Percentiles rank a stretch among this genome's conserved stretches.
Evolutionary conservation across 2,113 vertebrate species (phyloP).

Genomic region (Fulica atra): DNA sequence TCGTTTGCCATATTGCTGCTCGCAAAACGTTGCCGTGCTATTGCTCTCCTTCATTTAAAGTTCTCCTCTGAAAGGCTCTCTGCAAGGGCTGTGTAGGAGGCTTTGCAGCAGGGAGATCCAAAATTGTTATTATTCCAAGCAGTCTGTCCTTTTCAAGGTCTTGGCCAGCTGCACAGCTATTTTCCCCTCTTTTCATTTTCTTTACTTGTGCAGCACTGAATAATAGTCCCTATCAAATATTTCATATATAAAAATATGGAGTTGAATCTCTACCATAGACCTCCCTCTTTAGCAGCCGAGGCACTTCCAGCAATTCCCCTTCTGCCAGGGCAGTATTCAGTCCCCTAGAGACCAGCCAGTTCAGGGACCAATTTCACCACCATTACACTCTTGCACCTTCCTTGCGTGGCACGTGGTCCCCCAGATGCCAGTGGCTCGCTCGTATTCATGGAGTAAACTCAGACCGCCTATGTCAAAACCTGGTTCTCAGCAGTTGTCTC

Average conservation of each 20-base stretch:
- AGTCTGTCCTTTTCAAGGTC: conserved; percentile 33
- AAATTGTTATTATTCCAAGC: conserved; percentile 15
- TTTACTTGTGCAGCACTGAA: background rate
- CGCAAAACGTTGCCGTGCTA: conserved; percentile 2
- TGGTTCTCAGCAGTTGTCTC: background rate
- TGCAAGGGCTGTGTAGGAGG: conserved; percentile 48
- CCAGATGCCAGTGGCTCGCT: background rate
- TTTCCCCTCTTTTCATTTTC: conserved; percentile 12
- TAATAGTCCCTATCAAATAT: background rate
- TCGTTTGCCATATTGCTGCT: conserved; percentile 50
- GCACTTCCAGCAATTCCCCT: background rate
- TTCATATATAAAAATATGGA: background rate
- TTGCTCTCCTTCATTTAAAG: conserved; percentile 37
- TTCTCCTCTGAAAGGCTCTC: conserved; percentile 34
- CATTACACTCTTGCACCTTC: background rate
- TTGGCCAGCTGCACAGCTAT: conserved; percentile 24
- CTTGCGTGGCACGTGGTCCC: background rate
- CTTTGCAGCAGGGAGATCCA: conserved; percentile 36
- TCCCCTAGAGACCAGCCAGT: background rate
- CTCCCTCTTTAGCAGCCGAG: background rate
- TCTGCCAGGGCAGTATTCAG: background rate
- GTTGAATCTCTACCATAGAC: background rate
- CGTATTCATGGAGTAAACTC: background rate
- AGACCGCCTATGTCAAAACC: background rate
- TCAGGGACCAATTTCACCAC: background rate